Percentiles rank a stretch among this genome's conserved stretches.
These are phyloP conservation scores for Vidua chalybeata DNA, from an alignment of 2,113 vertebrate species.

Conservation along the genomic window DNA sequence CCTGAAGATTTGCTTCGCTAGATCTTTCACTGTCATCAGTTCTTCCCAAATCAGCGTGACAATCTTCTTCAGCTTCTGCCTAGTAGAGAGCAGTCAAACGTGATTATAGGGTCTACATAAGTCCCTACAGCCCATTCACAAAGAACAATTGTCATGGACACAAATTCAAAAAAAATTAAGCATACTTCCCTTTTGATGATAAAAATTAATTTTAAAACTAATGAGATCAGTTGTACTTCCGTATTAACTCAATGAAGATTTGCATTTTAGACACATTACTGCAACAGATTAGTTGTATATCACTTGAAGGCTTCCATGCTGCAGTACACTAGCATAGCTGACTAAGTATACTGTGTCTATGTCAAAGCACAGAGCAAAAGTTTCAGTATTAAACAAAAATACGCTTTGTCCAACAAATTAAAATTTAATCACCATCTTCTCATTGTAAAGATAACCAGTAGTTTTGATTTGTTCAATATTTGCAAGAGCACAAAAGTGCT, in stretches of 20 bases:
- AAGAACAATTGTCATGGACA: neutral
- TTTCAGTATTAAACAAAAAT: neutral
- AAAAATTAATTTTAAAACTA: neutral
- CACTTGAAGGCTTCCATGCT: neutral
- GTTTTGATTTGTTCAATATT: neutral
- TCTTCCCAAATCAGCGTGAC: slow-evolving; percentile 79
- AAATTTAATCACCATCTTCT: neutral
- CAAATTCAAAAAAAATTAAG: neutral
- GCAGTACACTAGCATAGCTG: neutral
- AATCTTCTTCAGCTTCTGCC: slow-evolving; percentile 91
- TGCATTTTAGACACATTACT: neutral
- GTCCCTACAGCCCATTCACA: neutral
- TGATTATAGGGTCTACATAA: neutral
- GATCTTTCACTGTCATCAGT: slow-evolving; percentile 82
- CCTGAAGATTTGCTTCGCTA: slow-evolving; percentile 87
- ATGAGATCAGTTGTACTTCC: neutral
- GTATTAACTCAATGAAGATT: neutral
- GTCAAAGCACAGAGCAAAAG: neutral
- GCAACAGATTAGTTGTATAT: neutral
- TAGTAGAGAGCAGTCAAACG: slow-evolving; percentile 47
- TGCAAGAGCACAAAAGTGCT: neutral
- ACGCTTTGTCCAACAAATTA: neutral
- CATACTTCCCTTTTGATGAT: neutral
- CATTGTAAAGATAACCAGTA: neutral
- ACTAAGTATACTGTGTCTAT: neutral